A percentile compares a stretch with the other conserved stretches of the same genome.
phyloP scores from a whole-genome alignment of 2,797 vertebrate species.

The Meriones psammophilus region DNA sequence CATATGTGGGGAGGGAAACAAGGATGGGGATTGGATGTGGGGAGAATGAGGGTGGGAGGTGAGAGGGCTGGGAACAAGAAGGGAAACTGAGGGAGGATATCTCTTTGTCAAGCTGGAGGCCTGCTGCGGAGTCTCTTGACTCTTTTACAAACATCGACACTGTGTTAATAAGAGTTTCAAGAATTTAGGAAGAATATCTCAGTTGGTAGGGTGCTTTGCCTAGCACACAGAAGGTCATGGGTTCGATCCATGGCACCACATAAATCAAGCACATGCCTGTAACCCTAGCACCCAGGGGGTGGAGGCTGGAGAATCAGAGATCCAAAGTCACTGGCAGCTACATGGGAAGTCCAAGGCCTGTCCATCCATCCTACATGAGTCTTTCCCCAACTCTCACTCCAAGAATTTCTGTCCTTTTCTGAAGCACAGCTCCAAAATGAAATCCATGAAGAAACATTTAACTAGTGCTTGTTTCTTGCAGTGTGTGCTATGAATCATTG shows the following conservation, averaged over 20 bases:
- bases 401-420: neutral
- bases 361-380: no score
- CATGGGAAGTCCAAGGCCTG: neutral
- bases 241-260: neutral
- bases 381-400: neutral
- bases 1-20: no score
- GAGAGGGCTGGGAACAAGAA: no score
- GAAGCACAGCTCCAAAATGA: neutral
- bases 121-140: neutral
- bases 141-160: neutral
- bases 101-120: no score
- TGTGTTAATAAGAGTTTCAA: neutral
- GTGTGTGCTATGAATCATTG: neutral
- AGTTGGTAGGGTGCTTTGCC: neutral
- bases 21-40: no score
- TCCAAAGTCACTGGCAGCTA: no score
- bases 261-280: neutral
- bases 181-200: neutral
- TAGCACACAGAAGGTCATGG: neutral
- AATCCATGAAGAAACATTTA: constrained; percentile 1
- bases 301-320: neutral
- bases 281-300: neutral
- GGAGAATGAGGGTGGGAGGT: no score
- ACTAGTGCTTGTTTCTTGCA: constrained; percentile 20
- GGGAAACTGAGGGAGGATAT: no score